phyloP scores from a whole-genome alignment of 2,888 invertebrate species.

The Agriopis leucophaearia region DNA sequence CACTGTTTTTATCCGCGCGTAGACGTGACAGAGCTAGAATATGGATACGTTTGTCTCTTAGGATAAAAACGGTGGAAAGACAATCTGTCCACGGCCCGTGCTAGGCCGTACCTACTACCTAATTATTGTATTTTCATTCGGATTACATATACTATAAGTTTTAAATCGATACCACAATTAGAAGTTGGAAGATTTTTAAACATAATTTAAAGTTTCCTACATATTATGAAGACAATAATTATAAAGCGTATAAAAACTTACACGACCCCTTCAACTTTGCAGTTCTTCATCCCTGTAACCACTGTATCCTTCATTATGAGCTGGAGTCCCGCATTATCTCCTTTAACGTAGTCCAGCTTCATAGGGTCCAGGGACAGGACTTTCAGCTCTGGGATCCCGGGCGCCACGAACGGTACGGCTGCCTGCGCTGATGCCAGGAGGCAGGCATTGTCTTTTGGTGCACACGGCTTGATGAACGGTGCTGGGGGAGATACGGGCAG shows the following conservation, averaged over 20 bases:
- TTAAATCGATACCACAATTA: too few relatives aligned
- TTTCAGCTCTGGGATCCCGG: slow-evolving; percentile 68
- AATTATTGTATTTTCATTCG: too few relatives aligned
- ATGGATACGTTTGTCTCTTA: too few relatives aligned
- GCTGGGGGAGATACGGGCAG: slow-evolving; percentile 52
- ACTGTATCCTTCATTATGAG: slow-evolving; percentile 65
- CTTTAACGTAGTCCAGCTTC: slow-evolving; percentile 60
- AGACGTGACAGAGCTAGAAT: too few relatives aligned
- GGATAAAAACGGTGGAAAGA: too few relatives aligned
- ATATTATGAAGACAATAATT: too few relatives aligned
- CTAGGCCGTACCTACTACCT: too few relatives aligned
- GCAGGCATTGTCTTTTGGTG: slow-evolving; percentile 63
- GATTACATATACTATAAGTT: too few relatives aligned
- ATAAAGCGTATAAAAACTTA: slow-evolving; percentile 57
- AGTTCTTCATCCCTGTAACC: slow-evolving; percentile 71
- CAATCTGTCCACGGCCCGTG: too few relatives aligned
- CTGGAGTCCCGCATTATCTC: slow-evolving; percentile 65
- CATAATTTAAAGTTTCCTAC: too few relatives aligned
- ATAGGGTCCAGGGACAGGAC: slow-evolving; percentile 71
- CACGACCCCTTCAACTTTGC: slow-evolving; percentile 67
- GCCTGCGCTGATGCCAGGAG: slow-evolving; percentile 62
- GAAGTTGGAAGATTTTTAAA: too few relatives aligned
- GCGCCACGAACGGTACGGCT: slow-evolving; percentile 62
- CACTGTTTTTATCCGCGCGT: too few relatives aligned
- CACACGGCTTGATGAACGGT: slow-evolving; percentile 74